Evolutionary conservation across 2,888 invertebrate species (phyloP), one percentile per base, ranked within the genome.

Genomic region (Hesperia comma): DNA sequence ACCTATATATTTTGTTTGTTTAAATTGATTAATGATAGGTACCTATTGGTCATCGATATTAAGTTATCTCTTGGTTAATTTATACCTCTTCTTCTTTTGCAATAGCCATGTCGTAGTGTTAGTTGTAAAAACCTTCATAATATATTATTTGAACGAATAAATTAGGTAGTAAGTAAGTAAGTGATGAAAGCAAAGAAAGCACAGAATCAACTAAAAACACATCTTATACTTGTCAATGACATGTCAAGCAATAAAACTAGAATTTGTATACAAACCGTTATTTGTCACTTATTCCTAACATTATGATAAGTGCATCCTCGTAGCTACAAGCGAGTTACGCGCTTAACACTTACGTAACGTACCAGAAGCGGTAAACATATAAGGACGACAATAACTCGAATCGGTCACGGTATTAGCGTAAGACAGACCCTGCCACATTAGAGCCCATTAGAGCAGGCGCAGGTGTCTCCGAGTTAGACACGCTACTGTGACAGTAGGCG

Each of bases 381-480:
- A 74, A 76, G 78, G 81, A 79, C 75, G 76, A 77, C 77, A 76
- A 77, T 82, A 76, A 80, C 71, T 76, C 75, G 77, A 76, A 85
- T 85, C 79, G 71, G 80, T 77, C 76, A 79, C 72, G 83, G 80
- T 78, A 75, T 77, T 79, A 80, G 78, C 78, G 79, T 81, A 83
- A 82, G 80, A 81, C 83, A 80, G 81, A 77, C 76, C 74, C 74
- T 66, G 77, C 72, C 72, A 75, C 83, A 87, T 88, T 87, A 87
- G 79, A 70, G 78, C 71, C 77, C 87, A 90, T 87, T 87, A 86
- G 78, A 77, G 71, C 77, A 69, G 79, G 70, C 71, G 71, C 79
- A 78, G 86, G 86, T 87, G 90, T 88, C 80, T 77, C 72, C 74
- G 77, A 70, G 75, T 90, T 88, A 77, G 88, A 73, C 81, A 88